phyloP scores from a whole-genome alignment of 64 coral and sea anemone species.

The Stichodactyla helianthus region DNA sequence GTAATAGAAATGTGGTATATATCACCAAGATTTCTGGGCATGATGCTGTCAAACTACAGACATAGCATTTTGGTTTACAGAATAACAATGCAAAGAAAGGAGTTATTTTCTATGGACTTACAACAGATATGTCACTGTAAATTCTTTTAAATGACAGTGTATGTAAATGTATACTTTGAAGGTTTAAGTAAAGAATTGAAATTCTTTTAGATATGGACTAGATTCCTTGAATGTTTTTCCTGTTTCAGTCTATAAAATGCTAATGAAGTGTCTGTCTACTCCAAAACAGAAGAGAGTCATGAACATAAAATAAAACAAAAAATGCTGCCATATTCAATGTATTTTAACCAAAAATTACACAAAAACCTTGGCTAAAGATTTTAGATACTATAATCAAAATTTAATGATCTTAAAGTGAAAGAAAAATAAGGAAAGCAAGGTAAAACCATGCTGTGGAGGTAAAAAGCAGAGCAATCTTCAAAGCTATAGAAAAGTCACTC shows the following conservation, averaged over 20 bases:
- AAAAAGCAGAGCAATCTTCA: neutral
- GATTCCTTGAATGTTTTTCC: neutral
- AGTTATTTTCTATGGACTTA: neutral
- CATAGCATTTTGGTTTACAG: neutral
- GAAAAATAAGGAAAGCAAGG: neutral
- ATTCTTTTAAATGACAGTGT: neutral
- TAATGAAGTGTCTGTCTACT: conserved; percentile 11
- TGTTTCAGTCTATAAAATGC: conserved; percentile 3
- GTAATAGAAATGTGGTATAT: neutral
- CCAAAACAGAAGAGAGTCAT: neutral
- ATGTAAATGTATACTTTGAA: neutral
- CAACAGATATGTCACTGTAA: neutral
- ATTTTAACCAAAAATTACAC: conserved; percentile 24
- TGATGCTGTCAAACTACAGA: neutral
- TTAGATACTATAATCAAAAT: neutral
- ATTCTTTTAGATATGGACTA: neutral
- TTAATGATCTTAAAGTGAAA: neutral
- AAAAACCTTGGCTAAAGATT: neutral
- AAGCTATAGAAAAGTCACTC: conserved; percentile 1
- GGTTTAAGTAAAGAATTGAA: neutral
- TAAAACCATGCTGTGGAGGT: conserved; percentile 4
- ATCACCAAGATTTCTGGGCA: neutral
- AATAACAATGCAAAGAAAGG: neutral
- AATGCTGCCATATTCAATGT: neutral
- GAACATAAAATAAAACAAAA: conserved; percentile 4